Evolutionary conservation across 2,113 vertebrate species (phyloP).

Genomic region (Chelonoidis abingdonii): DNA sequence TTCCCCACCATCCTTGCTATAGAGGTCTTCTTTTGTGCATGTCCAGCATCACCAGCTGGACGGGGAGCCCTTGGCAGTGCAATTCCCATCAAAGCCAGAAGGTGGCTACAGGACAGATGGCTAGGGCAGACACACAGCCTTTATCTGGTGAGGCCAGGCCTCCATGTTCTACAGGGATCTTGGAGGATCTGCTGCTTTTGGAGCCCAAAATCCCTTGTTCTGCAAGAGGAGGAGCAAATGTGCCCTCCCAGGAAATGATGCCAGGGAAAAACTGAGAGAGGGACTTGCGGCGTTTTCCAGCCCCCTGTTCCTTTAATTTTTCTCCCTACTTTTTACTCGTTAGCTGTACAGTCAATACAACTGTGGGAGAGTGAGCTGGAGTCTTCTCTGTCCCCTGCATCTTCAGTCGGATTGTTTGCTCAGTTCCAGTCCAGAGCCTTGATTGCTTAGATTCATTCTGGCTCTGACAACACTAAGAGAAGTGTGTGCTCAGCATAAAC

Average conservation of each 20-base stretch:
- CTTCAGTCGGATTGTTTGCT: neutral
- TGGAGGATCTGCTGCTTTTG: too few relatives aligned
- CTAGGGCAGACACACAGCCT: neutral
- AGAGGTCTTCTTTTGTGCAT: neutral
- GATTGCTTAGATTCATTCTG: too few relatives aligned
- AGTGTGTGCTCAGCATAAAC: too few relatives aligned
- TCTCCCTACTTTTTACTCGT: neutral
- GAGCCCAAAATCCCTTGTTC: neutral
- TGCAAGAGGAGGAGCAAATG: neutral
- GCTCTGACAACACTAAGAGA: too few relatives aligned
- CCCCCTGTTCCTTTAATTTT: neutral
- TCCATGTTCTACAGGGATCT: fast-evolving
- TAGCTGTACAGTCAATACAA: neutral
- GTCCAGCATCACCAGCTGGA: neutral
- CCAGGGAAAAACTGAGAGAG: neutral
- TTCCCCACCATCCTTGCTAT: neutral
- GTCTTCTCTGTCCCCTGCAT: neutral
- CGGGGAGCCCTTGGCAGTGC: neutral
- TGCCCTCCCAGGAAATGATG: neutral
- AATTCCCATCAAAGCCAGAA: neutral
- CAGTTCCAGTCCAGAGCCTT: too few relatives aligned
- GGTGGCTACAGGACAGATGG: neutral
- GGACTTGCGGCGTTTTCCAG: neutral
- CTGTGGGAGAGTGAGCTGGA: neutral
- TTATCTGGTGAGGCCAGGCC: neutral